Evolutionary conservation across 2,797 vertebrate genomes (phyloP).

Genomic region (Sphenodon punctatus): DNA sequence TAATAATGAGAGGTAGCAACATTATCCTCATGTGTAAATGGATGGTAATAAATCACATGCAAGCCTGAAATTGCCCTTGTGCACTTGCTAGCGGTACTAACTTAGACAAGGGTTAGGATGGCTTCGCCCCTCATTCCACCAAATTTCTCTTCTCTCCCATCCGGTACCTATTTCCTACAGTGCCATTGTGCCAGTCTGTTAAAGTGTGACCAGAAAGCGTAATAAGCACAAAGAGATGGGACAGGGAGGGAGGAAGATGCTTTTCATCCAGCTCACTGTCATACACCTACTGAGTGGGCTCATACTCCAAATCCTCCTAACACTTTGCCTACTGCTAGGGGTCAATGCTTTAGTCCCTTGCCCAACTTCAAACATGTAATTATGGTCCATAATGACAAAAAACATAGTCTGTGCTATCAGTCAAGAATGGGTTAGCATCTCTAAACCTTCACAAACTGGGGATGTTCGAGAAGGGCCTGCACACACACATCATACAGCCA

Average conservation of each 20-base stretch:
- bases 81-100: background rate
- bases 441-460: background rate
- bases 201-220: no score
- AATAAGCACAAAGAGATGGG: no score
- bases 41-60: background rate
- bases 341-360: background rate
- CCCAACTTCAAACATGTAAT: background rate
- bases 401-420: background rate
- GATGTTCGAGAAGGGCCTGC: background rate
- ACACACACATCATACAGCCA: background rate
- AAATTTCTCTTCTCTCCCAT: background rate
- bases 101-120: fast-evolving
- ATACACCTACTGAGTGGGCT: background rate
- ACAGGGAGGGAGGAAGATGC: background rate
- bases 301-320: background rate
- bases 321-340: background rate
- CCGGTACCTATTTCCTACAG: background rate
- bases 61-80: background rate
- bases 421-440: background rate
- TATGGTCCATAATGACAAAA: background rate
- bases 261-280: background rate
- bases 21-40: background rate
- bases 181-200: background rate
- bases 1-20: background rate
- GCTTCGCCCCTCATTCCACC: background rate